These are phyloP conservation scores for Syngnathus acus DNA, from an alignment of 2,797 vertebrate genomes.

Conservation along the genomic window DNA sequence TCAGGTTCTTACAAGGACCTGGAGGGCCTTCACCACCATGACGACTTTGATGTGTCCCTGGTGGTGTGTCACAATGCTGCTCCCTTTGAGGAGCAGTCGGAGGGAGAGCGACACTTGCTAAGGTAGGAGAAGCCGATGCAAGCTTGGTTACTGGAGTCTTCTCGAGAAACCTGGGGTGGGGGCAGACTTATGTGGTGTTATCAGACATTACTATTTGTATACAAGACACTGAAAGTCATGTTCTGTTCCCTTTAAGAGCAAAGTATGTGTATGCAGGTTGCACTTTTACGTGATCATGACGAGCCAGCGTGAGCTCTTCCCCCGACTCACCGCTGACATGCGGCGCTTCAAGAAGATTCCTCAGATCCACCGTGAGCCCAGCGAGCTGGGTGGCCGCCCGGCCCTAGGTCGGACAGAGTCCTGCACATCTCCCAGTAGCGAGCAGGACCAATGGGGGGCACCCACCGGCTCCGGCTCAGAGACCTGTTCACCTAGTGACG, in stretches of 20 bases:
- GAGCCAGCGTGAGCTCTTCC: constrained; percentile 93
- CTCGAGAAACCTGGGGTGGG: background rate
- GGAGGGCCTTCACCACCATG: constrained; percentile 89
- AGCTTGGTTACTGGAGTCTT: too few species aligned
- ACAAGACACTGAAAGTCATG: background rate
- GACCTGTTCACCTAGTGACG: constrained; percentile 45
- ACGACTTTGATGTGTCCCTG: constrained; percentile 95
- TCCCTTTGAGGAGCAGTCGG: constrained; percentile 92
- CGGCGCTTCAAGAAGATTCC: constrained; percentile 90
- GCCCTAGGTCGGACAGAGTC: constrained; percentile 62
- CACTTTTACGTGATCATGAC: constrained; percentile 95
- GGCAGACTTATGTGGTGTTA: too few species aligned
- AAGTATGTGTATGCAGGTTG: constrained; percentile 63
- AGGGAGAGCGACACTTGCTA: constrained; percentile 86
- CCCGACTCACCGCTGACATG: constrained; percentile 90
- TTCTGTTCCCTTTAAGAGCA: background rate
- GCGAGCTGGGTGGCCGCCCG: constrained; percentile 61
- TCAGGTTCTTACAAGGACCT: constrained; percentile 82
- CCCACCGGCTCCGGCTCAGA: constrained; percentile 13
- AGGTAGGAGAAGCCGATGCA: constrained; percentile 63
- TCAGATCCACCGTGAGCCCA: constrained; percentile 74
- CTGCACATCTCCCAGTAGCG: constrained; percentile 27
- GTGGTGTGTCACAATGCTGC: constrained; percentile 89
- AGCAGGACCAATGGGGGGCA: constrained; percentile 69
- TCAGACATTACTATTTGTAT: background rate